Conservation (phyloP, 1,140 invertebrate species). For the Teleopsis dalmanni region DNA sequence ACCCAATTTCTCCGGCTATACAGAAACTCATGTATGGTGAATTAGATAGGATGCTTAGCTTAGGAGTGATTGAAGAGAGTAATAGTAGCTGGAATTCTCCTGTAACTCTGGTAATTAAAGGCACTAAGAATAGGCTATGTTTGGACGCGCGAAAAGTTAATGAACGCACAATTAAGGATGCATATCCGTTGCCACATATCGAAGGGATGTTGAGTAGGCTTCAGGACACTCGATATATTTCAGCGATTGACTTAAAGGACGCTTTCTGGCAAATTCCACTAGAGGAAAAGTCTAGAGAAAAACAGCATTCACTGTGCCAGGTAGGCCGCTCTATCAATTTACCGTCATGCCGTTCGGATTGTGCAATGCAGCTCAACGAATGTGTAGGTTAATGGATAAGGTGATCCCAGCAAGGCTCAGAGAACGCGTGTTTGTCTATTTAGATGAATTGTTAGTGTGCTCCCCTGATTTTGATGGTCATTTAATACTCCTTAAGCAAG, state of each 20-base stretch:
- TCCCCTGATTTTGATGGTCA: conserved; percentile 3
- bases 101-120: too few species aligned
- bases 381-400: too few species aligned
- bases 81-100: conserved; percentile 3
- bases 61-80: too few species aligned
- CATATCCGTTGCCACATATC: conserved; percentile 18
- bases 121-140: conserved; percentile 23
- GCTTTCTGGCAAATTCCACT: too few species aligned
- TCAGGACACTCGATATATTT: too few species aligned
- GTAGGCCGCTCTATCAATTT: too few species aligned
- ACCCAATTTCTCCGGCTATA: too few species aligned
- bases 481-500: neutral
- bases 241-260: too few species aligned
- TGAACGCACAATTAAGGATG: conserved; percentile 25
- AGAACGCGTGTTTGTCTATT: conserved; percentile 11
- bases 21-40: too few species aligned
- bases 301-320: conserved; percentile 42
- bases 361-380: conserved; percentile 5
- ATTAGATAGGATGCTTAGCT: too few species aligned
- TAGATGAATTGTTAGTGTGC: conserved; percentile 10
- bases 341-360: conserved; percentile 27
- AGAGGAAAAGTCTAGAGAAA: conserved; percentile 15
- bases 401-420: too few species aligned
- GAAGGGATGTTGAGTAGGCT: too few species aligned
- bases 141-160: conserved; percentile 28